These are phyloP conservation scores for Pluvialis apricaria DNA, from an alignment of 2,113 vertebrate genomes.

Conservation along the genomic window DNA sequence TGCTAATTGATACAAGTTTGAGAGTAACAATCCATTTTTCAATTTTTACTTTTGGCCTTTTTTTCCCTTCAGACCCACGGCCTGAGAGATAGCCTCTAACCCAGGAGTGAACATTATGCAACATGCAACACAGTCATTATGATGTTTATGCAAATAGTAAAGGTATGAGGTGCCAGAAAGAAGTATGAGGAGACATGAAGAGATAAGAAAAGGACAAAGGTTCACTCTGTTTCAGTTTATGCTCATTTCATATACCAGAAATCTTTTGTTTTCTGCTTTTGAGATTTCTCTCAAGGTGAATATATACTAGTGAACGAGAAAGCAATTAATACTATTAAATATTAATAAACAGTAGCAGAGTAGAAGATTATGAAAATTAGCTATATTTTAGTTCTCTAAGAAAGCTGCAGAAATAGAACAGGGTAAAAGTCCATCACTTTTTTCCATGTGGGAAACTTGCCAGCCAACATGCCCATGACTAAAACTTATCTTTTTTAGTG, in stretches of 20 bases:
- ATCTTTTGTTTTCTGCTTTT: not conserved
- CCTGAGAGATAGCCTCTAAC: not conserved
- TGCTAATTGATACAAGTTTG: not conserved
- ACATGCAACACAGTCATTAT: not conserved
- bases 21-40: not conserved
- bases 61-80: not conserved
- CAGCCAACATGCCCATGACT: not conserved
- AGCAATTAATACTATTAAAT: slow-evolving; percentile 29
- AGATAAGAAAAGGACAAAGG: not conserved
- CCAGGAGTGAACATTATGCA: not conserved
- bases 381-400: not conserved
- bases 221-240: not conserved
- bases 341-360: not conserved
- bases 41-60: not conserved
- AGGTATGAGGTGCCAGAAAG: not conserved
- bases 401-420: not conserved
- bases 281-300: slow-evolving; percentile 10
- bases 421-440: not conserved
- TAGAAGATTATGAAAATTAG: not conserved
- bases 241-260: not conserved
- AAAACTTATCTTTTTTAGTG: not conserved
- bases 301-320: not conserved
- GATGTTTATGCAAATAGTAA: not conserved
- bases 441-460: not conserved
- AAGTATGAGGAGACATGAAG: not conserved